Conservation (phyloP, 2,888 invertebrate genomes). For the Drosophila pseudotalamancana region DNA sequence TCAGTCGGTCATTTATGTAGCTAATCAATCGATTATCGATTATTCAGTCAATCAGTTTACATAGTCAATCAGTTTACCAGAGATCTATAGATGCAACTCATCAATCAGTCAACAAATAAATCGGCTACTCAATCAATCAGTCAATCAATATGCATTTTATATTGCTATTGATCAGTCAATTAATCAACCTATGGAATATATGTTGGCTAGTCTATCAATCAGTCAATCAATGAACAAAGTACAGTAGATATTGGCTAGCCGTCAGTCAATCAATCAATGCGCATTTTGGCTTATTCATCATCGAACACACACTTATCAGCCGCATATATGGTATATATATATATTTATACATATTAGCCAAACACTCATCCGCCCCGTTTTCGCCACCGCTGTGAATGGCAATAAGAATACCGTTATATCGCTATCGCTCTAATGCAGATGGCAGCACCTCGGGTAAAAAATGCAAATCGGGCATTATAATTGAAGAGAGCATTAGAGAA, state of each 20-base stretch:
- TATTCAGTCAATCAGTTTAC: not conserved
- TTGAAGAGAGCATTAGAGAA: slow-evolving; percentile 56
- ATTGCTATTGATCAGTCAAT: too few species aligned
- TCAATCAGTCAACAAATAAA: not conserved
- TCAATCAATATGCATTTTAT: not conserved
- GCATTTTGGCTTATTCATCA: too few species aligned
- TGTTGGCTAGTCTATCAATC: too few species aligned
- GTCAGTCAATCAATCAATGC: too few species aligned
- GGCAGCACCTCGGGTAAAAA: slow-evolving; percentile 37
- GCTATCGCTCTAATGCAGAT: slow-evolving; percentile 40
- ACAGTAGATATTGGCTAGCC: too few species aligned
- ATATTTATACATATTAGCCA: not conserved
- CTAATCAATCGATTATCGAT: too few species aligned
- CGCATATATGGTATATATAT: not conserved
- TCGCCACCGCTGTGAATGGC: slow-evolving; percentile 14
- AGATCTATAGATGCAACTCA: too few species aligned
- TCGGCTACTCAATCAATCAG: not conserved
- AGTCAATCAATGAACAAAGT: too few species aligned
- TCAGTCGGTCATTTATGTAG: too few species aligned
- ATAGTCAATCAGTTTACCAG: not conserved
- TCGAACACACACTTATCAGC: too few species aligned
- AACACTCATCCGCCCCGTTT: not conserved
- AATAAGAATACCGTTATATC: slow-evolving; percentile 17
- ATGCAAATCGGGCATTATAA: slow-evolving; percentile 52
- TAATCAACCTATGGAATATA: too few species aligned